Base-by-base conservation (phyloP, 2,113 vertebrate genomes). In the Numida meleagris region DNA sequence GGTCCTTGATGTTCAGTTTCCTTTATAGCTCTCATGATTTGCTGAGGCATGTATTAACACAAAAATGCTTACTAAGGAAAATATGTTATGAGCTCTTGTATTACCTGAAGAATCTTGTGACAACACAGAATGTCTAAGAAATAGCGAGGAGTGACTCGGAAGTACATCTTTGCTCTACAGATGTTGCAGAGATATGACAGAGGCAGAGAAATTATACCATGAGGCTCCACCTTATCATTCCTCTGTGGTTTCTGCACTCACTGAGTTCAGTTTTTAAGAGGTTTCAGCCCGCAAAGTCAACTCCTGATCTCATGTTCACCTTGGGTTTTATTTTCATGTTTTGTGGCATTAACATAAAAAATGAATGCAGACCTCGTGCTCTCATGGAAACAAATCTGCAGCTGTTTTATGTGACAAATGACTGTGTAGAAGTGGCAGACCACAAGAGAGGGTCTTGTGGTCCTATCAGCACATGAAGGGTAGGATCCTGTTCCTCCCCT, bases 351-450 rank as follows among this genome's bases (percentile, higher is more conserved):
- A 59, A 51, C 2, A 75, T 14, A 8, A 59, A 24, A 74, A 48
- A 42, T 4, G 1, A 13, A 1, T 0, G 0, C 1, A 43, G 66
- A 40, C 8, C n/a, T 7, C 1, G 0, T 12, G 36, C 24, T 86
- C 14, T 3, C 19, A 51, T 3, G 0, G 57, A 57, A 50, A 65
- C 33, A 48, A 55, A 29, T 14, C 17, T 63, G n/a, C 7, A 63
- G 70, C 14, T 76, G 13, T 53, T 33, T 62, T 65, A 53, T 27
- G 76, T 84, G 66, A 31, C 78, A 70, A 87, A 43, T 36, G 31
- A 48, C 16, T 9, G 14, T 59, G 51, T 33, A 86, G 45, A 83
- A 71, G 25, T 18, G 43, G 31, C 25, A 48, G 24, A 65, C 15
- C 29, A 79, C 19, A n/a, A 63, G 38, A 10, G 0, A 24, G 16